Evolutionary conservation across 2,113 vertebrate genomes (phyloP).

Genomic region (Tychaedon coryphoeus): DNA sequence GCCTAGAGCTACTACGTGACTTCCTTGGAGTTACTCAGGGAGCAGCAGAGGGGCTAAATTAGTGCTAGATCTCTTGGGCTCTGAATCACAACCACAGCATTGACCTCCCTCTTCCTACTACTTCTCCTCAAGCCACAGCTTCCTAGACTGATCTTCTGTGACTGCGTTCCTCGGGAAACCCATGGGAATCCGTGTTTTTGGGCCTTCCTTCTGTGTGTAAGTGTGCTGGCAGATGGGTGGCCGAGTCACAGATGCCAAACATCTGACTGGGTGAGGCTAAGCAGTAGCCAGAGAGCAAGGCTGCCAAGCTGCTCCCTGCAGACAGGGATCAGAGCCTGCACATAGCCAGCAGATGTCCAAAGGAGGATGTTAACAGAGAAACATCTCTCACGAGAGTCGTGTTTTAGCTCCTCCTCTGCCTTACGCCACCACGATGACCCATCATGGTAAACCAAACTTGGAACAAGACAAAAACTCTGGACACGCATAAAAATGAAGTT

Average conservation of each 20-base stretch:
- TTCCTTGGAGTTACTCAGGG: neutral
- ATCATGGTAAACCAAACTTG: neutral
- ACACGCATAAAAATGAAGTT: neutral
- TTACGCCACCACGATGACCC: neutral
- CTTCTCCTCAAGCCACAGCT: neutral
- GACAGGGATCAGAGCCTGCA: neutral
- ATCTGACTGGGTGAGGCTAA: neutral
- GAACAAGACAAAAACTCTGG: neutral
- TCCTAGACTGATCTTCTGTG: neutral
- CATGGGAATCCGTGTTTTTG: neutral
- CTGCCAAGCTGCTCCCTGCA: neutral
- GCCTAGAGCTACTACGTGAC: neutral
- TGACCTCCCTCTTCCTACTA: neutral
- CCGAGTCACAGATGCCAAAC: neutral
- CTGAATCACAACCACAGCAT: neutral
- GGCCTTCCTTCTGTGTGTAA: neutral
- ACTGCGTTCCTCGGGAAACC: neutral
- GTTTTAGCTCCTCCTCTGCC: neutral
- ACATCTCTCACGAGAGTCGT: neutral
- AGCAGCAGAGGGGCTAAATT: neutral
- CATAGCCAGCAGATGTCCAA: neutral
- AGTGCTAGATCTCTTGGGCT: neutral
- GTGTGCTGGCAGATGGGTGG: neutral
- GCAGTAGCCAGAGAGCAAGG: neutral
- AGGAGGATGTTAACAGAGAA: neutral